These are phyloP conservation scores for Parnassius mnemosyne DNA, from an alignment of 2,888 invertebrate genomes.

Conservation along the genomic window DNA sequence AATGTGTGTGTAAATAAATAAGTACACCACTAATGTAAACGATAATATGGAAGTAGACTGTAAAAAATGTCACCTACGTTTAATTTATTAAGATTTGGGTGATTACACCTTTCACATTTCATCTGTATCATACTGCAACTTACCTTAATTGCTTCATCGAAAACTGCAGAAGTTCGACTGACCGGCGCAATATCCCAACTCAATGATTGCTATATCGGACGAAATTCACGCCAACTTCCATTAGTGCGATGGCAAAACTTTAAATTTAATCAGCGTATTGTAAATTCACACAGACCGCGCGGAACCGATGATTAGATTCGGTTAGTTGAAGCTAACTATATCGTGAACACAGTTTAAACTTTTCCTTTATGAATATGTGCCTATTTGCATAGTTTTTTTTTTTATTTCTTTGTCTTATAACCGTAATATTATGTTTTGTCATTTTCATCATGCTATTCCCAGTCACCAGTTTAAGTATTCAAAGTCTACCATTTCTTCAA, in stretches of 20 bases:
- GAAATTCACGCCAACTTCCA: slow-evolving; percentile 35
- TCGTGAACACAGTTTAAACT: slow-evolving; percentile 11
- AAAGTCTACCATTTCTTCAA: too few species aligned
- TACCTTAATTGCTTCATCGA: slow-evolving; percentile 39
- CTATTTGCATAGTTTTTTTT: too few species aligned
- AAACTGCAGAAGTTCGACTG: slow-evolving; percentile 31
- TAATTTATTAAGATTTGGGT: too few species aligned
- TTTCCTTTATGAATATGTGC: too few species aligned
- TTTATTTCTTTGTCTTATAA: too few species aligned
- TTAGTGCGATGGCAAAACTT: slow-evolving; percentile 47
- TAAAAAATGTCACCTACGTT: too few species aligned
- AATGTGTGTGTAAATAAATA: too few species aligned
- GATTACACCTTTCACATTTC: neutral
- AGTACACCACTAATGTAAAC: too few species aligned
- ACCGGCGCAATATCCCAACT: slow-evolving; percentile 24
- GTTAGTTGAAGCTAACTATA: slow-evolving; percentile 44
- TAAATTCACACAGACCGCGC: slow-evolving; percentile 44
- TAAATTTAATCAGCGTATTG: slow-evolving; percentile 63
- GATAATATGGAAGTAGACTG: too few species aligned
- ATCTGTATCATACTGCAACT: slow-evolving; percentile 19
- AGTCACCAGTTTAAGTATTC: too few species aligned
- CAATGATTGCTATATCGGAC: slow-evolving; percentile 31
- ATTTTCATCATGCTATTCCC: too few species aligned
- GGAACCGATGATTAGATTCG: slow-evolving; percentile 60
- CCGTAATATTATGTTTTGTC: too few species aligned